Evolutionary conservation across 2,113 vertebrate genomes (phyloP).

Genomic region (Meriones unguiculatus): DNA sequence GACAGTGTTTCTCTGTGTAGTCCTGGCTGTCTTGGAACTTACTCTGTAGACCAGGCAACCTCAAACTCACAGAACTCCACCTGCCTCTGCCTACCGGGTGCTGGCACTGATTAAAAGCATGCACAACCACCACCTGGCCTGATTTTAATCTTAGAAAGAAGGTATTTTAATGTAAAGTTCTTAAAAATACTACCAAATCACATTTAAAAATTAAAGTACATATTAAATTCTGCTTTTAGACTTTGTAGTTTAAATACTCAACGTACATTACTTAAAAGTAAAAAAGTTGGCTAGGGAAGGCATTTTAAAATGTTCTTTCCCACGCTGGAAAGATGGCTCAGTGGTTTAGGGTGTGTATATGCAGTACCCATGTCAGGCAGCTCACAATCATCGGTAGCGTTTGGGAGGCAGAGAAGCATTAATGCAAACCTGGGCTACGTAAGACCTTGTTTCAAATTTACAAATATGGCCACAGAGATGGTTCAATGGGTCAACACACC

Average conservation of each 20-base stretch:
- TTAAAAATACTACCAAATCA: constrained; percentile 15
- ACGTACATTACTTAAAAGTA: constrained; percentile 11
- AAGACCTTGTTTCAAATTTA: too few relatives aligned
- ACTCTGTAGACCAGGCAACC: too few relatives aligned
- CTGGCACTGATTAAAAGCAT: too few relatives aligned
- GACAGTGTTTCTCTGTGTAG: too few relatives aligned
- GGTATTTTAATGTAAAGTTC: background rate
- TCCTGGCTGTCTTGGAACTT: too few relatives aligned
- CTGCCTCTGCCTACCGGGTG: too few relatives aligned
- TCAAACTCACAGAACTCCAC: too few relatives aligned
- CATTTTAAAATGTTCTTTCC: constrained; percentile 12
- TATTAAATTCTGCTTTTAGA: constrained; percentile 45
- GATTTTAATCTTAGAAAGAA: background rate
- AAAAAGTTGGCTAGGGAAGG: constrained; percentile 25
- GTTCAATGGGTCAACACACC: too few relatives aligned
- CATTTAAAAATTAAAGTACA: constrained; percentile 43
- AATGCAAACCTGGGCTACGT: too few relatives aligned
- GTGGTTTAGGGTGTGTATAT: background rate
- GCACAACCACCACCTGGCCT: too few relatives aligned
- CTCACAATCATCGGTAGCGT: background rate
- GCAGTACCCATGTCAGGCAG: background rate
- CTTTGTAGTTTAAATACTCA: constrained; percentile 45
- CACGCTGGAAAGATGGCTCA: background rate
- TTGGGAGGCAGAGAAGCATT: too few relatives aligned
- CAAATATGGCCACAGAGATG: too few relatives aligned